A percentile compares a stretch with the other conserved stretches of the same genome.
Evolutionary conservation across 2,888 invertebrate genomes (phyloP).

Genomic region (Drosophila subsilvestris): DNA sequence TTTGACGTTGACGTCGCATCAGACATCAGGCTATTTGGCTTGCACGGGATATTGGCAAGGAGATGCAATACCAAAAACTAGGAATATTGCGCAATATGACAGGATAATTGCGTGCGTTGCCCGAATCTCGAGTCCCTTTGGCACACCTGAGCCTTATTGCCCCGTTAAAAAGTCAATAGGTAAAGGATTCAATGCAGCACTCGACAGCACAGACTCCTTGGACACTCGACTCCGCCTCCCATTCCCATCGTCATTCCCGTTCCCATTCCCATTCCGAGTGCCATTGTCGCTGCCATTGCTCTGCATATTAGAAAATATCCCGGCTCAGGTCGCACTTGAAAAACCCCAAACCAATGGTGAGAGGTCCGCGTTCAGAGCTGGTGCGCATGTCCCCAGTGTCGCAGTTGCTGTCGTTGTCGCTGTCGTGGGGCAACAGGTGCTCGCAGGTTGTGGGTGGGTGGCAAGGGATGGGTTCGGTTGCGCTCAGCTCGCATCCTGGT

Average conservation of each 20-base stretch:
- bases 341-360: slow-evolving; percentile 37
- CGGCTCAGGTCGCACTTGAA: slow-evolving; percentile 56
- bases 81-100: slow-evolving; percentile 58
- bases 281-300: slow-evolving; percentile 52
- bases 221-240: slow-evolving; percentile 29
- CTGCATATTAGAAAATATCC: slow-evolving; percentile 59
- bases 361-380: slow-evolving; percentile 19
- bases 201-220: slow-evolving; percentile 22
- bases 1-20: slow-evolving; percentile 61
- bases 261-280: slow-evolving; percentile 10
- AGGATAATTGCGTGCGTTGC: slow-evolving; percentile 63
- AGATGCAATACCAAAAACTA: slow-evolving; percentile 48
- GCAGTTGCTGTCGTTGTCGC: slow-evolving; percentile 6
- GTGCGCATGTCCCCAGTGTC: slow-evolving; percentile 67
- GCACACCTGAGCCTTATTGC: slow-evolving; percentile 75
- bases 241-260: slow-evolving; percentile 43
- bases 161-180: slow-evolving; percentile 30
- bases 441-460: slow-evolving; percentile 22
- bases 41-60: slow-evolving; percentile 4
- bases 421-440: slow-evolving; percentile 65
- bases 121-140: slow-evolving; percentile 41
- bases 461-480: slow-evolving; percentile 35
- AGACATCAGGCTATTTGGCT: slow-evolving; percentile 8
- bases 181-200: slow-evolving; percentile 39
- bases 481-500: slow-evolving; percentile 9